phyloP scores from a whole-genome alignment of 1,140 invertebrate species.

The Rhizoglyphus robini region DNA sequence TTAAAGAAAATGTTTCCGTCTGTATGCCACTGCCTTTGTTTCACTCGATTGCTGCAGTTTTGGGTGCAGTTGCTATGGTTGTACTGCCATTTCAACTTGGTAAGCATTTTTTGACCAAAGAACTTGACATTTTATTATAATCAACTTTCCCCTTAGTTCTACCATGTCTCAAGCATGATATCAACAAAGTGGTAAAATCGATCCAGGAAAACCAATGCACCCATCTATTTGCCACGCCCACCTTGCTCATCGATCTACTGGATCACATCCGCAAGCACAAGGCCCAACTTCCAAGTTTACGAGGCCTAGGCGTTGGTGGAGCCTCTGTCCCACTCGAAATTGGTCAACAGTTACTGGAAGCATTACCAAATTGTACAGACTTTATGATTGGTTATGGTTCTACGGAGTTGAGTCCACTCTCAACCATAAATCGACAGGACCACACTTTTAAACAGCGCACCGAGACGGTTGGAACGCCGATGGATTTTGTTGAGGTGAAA shows the following conservation, averaged over 20 bases:
- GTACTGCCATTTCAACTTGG: not conserved
- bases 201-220: slow-evolving; percentile 18
- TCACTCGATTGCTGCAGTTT: slow-evolving; percentile 70
- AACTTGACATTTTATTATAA: too few species aligned
- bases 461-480: slow-evolving; percentile 44
- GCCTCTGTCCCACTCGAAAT: slow-evolving; percentile 18
- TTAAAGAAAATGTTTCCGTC: slow-evolving; percentile 33
- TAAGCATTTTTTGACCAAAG: too few species aligned
- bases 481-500: slow-evolving; percentile 61
- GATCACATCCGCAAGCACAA: slow-evolving; percentile 18
- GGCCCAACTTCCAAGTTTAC: slow-evolving; percentile 4
- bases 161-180: slow-evolving; percentile 19
- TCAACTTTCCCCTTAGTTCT: too few species aligned
- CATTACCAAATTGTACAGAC: slow-evolving; percentile 9
- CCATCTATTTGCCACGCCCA: slow-evolving; percentile 20
- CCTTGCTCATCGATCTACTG: slow-evolving; percentile 20
- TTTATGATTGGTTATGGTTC: slow-evolving; percentile 23
- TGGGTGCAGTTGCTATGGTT: slow-evolving; percentile 43
- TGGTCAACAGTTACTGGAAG: not conserved
- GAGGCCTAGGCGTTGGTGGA: slow-evolving; percentile 10
- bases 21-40: slow-evolving; percentile 66
- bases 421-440: too few species aligned
- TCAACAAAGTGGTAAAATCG: slow-evolving; percentile 10
- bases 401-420: slow-evolving; percentile 21
- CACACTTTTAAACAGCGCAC: too few species aligned